Base-by-base conservation (phyloP, 2,113 vertebrate species). In the Bucco capensis region DNA sequence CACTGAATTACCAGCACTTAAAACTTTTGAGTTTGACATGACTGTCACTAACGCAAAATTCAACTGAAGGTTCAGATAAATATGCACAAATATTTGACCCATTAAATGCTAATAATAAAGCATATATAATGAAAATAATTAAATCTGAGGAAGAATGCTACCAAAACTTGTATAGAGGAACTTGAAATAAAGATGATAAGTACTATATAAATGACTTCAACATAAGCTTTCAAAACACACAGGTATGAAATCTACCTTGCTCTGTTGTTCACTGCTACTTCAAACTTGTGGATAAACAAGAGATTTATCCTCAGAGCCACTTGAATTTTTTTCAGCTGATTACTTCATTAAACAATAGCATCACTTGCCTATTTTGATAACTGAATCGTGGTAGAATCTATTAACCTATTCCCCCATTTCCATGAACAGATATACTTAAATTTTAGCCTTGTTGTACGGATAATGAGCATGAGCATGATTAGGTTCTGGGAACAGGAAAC, bases 81-180 rank as follows among this genome's bases (percentile, higher is more conserved):
- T 18, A 94, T 24, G 54, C 28, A 53, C 85, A 75, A 91, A 89
- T 93, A 94, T 95, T 91, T 93, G 90, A 91, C 82, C 72, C 38
- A 90, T 92, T 88, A 85, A 83, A 93, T 70, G 60, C 35, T 83
- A 92, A 83, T 70, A 90, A 88, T 73, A 83, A 88, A 38, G 60
- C 17, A 54, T 66, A 83, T 70, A 74, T 69, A 79, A 88, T 70
- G 17, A 79, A 83, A 83, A 69, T 83, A 75, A 85, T 85, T 79
- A 80, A 82, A 53, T 58, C 51, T 62, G 47, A 83, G 25, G 27
- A 86, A 88, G 71, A 53, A 10, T 82, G 46, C 37, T 77, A 61
- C 70, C 86, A 86, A 69, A 5, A 35, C 28, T 74, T 4, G 3
- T 30, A 50, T 4, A n/a, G 35, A 79, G 18, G 24, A 94, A 71